Conservation (phyloP, 2,888 invertebrate species). For the Leistus spinibarbis region DNA sequence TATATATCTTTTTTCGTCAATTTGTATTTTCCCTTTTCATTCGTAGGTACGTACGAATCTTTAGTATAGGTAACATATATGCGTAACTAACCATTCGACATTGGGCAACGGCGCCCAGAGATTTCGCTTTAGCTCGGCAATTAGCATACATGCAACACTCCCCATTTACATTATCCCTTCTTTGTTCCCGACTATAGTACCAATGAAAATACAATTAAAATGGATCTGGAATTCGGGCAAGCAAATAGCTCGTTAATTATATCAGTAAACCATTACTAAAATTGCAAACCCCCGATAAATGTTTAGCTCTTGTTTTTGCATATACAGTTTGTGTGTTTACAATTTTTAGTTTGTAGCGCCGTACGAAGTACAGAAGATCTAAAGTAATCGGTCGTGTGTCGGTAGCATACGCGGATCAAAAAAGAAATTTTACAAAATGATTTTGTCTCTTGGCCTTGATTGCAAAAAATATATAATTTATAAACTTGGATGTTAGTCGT, state of each 20-base stretch:
- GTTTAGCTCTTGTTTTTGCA: slow-evolving; percentile 25
- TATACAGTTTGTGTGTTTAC: slow-evolving; percentile 7
- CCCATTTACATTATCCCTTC: neutral
- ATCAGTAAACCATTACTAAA: slow-evolving; percentile 35
- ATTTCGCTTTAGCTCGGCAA: slow-evolving; percentile 3
- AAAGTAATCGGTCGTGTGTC: no score
- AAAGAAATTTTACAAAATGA: neutral
- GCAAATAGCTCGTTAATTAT: slow-evolving; percentile 33
- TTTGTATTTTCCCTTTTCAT: no score
- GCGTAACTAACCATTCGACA: neutral
- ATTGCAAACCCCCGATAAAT: slow-evolving; percentile 31
- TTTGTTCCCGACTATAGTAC: neutral
- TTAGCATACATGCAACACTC: slow-evolving; percentile 16
- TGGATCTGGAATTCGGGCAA: slow-evolving; percentile 32
- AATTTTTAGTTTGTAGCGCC: neutral
- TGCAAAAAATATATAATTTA: no score
- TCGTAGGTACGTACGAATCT: no score
- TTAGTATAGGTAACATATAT: neutral
- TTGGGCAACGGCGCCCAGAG: neutral
- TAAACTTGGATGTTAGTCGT: no score
- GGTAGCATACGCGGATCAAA: neutral
- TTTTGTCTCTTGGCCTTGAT: no score
- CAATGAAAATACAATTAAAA: slow-evolving; percentile 37
- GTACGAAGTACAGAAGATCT: neutral
- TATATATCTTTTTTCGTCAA: no score